A percentile compares a stretch with the other conserved stretches of the same genome.
These are phyloP conservation scores for Papilio polyxenes DNA, from an alignment of 1,140 invertebrate species.

Conservation along the genomic window DNA sequence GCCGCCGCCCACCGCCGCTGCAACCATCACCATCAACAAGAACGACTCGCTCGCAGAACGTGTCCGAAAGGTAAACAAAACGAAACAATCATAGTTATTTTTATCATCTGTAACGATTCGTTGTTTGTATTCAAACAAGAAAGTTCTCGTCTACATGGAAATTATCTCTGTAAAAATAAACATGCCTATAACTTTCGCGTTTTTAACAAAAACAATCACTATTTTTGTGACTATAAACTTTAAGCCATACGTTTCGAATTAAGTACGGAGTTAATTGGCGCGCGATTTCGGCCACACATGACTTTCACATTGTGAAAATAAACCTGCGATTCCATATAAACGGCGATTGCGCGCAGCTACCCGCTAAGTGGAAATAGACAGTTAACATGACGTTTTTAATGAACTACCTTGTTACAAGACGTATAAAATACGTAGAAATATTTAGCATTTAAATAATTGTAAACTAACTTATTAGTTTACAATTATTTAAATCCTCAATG, in stretches of 20 bases:
- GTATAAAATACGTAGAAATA: no score
- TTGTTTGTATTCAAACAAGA: slow-evolving; percentile 8
- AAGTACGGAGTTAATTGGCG: background rate
- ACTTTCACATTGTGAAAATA: no score
- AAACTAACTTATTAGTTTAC: no score
- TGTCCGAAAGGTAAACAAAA: slow-evolving; percentile 78
- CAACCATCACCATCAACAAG: slow-evolving; percentile 80
- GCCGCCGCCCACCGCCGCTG: slow-evolving; percentile 66
- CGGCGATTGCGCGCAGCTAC: no score
- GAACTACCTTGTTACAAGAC: no score
- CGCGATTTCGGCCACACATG: no score
- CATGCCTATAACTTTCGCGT: background rate
- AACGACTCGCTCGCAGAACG: slow-evolving; percentile 82
- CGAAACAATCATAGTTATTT: slow-evolving; percentile 23
- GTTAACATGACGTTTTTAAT: no score
- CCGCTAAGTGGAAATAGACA: no score
- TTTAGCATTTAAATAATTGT: no score
- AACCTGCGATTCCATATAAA: no score
- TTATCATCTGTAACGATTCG: background rate
- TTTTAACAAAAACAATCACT: background rate
- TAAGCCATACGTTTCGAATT: background rate
- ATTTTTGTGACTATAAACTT: no score
- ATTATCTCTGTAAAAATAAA: slow-evolving; percentile 14
- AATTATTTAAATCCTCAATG: no score
- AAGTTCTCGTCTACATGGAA: background rate